A percentile compares a stretch with the other conserved stretches of the same genome.
Evolutionary conservation across 2,888 invertebrate species (phyloP).

Genomic region (Torymus auratus): DNA sequence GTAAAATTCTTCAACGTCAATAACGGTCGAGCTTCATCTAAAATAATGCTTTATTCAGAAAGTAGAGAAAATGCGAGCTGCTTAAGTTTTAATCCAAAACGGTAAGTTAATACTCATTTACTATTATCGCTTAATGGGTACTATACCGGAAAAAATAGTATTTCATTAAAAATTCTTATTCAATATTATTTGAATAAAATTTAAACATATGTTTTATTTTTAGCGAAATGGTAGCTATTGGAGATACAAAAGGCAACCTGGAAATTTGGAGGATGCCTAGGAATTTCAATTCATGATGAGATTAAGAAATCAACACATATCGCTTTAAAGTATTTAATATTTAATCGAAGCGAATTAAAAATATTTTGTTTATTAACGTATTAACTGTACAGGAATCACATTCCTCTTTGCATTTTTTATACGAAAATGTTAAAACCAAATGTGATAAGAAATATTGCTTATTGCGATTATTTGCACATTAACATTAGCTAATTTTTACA

Average conservation of each 20-base stretch:
- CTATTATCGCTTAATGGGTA: no score
- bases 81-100: constrained; percentile 70
- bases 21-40: constrained; percentile 63
- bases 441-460: no score
- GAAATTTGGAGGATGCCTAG: constrained; percentile 71
- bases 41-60: constrained; percentile 66
- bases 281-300: constrained; percentile 29
- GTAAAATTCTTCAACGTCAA: constrained; percentile 70
- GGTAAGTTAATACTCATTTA: constrained; percentile 62
- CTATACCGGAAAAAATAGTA: no score
- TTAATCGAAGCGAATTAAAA: neutral
- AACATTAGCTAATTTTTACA: no score
- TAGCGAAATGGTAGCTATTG: constrained; percentile 71
- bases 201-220: constrained; percentile 37
- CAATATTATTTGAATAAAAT: constrained; percentile 1
- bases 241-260: constrained; percentile 69
- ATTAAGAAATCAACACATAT: neutral
- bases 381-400: no score
- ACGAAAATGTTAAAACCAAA: no score
- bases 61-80: constrained; percentile 67
- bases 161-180: no score
- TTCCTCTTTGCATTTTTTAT: no score
- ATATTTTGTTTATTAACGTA: neutral
- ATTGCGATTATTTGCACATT: no score
- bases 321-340: no score